Conservation (phyloP, 2,888 invertebrate species). For the Apotomis turbidana region DNA sequence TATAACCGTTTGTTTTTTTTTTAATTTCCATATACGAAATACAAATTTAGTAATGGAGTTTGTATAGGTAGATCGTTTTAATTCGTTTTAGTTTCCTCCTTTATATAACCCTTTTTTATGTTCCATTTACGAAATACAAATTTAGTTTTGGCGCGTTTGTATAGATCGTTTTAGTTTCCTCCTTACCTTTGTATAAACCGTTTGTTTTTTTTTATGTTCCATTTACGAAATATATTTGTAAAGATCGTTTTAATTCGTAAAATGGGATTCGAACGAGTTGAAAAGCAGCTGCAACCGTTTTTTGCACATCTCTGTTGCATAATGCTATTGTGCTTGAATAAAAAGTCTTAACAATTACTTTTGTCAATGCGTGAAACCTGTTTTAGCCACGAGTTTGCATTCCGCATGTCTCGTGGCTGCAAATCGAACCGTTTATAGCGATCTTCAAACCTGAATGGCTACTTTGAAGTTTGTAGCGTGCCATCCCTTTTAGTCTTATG, state of each 20-base stretch:
- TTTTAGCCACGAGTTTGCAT: constrained; percentile 73
- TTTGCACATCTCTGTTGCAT: constrained; percentile 35
- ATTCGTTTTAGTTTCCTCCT: constrained; percentile 54
- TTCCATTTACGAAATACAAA: constrained; percentile 47
- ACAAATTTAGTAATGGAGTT: constrained; percentile 7
- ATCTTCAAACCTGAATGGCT: constrained; percentile 49
- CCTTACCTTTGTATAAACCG: constrained; percentile 52
- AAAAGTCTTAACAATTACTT: constrained; percentile 43
- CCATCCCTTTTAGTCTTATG: too few species aligned
- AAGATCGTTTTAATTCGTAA: constrained; percentile 37
- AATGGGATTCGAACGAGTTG: constrained; percentile 38
- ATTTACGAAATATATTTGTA: constrained; percentile 47
- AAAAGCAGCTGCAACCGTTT: constrained; percentile 32
- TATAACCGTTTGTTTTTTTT: constrained; percentile 49
- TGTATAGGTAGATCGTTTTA: too few species aligned
- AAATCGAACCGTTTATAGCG: constrained; percentile 55
- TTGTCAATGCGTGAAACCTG: constrained; percentile 58
- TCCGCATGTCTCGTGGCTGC: constrained; percentile 65
- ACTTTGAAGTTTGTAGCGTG: too few species aligned
- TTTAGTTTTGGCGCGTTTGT: too few species aligned
- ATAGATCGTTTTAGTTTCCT: constrained; percentile 38
- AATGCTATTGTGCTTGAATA: constrained; percentile 13
- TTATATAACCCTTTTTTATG: constrained; percentile 46
- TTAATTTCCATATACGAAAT: constrained; percentile 49
- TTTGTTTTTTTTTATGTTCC: constrained; percentile 52